These are phyloP conservation scores for Lacanobia wlatinum DNA, from an alignment of 2,888 invertebrate species.

Conservation along the genomic window DNA sequence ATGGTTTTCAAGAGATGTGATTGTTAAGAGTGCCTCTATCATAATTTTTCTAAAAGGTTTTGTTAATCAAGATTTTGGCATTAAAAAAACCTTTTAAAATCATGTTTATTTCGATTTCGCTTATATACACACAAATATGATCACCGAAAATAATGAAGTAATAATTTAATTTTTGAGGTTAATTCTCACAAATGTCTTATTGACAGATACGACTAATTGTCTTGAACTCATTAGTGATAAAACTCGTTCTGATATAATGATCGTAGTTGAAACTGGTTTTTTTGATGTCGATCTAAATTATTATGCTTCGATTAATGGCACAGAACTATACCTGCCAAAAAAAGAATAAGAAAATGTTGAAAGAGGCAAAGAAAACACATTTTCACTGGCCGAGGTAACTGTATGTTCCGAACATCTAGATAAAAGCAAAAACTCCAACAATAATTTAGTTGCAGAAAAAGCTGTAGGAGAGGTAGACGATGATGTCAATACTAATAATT, in stretches of 20 bases:
- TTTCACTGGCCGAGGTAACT: not conserved
- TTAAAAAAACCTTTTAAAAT: no score
- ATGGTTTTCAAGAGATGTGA: slow-evolving; percentile 15
- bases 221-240: not conserved
- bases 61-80: no score
- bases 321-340: not conserved
- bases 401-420: not conserved
- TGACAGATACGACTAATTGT: not conserved
- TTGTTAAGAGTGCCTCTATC: not conserved
- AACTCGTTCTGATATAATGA: not conserved
- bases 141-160: not conserved
- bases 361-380: not conserved
- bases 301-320: no score
- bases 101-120: no score
- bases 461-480: not conserved
- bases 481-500: not conserved
- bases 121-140: not conserved
- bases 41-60: slow-evolving; percentile 4
- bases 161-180: not conserved
- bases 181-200: not conserved
- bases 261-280: not conserved
- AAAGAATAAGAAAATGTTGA: not conserved
- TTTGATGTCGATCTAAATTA: not conserved
- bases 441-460: no score
- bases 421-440: not conserved